Percentiles rank a stretch among this genome's conserved stretches.
phyloP scores from a whole-genome alignment of 2,888 invertebrate genomes.

The Luffia ferchaultella region DNA sequence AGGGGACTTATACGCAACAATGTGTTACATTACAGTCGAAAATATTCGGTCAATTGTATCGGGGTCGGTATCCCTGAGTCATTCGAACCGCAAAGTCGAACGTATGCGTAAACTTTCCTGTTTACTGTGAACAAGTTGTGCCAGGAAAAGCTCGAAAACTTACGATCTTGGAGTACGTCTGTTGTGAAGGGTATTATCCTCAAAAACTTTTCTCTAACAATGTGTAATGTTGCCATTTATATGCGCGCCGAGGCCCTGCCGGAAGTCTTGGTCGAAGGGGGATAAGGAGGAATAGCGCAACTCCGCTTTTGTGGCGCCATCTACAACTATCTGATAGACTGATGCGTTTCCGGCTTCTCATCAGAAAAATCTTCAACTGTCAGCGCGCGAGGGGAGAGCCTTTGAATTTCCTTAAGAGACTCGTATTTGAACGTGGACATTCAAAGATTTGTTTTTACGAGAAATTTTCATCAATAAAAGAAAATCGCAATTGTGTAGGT shows the following conservation, averaged over 20 bases:
- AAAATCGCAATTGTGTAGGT: neutral
- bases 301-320: slow-evolving; percentile 57
- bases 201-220: slow-evolving; percentile 59
- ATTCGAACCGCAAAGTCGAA: slow-evolving; percentile 6
- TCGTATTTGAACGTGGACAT: slow-evolving; percentile 31
- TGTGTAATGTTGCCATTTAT: slow-evolving; percentile 62
- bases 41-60: slow-evolving; percentile 6
- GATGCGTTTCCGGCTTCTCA: slow-evolving; percentile 59
- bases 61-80: slow-evolving; percentile 6
- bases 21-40: no score
- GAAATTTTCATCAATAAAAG: neutral
- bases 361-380: slow-evolving; percentile 55
- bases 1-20: no score
- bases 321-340: slow-evolving; percentile 53
- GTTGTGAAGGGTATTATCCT: slow-evolving; percentile 46
- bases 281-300: slow-evolving; percentile 32
- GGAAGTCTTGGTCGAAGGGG: slow-evolving; percentile 26
- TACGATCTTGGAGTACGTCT: slow-evolving; percentile 37
- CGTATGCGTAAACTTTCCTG: slow-evolving; percentile 8
- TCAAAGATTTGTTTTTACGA: neutral
- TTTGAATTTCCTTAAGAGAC: slow-evolving; percentile 52
- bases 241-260: slow-evolving; percentile 46
- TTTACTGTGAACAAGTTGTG: slow-evolving; percentile 7
- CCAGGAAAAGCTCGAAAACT: slow-evolving; percentile 26
- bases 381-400: slow-evolving; percentile 46